These are phyloP conservation scores for Hydractinia symbiolongicarpus DNA, from an alignment of 30 jellyfish, hydroid and myxozoan genomes.

Conservation along the genomic window DNA sequence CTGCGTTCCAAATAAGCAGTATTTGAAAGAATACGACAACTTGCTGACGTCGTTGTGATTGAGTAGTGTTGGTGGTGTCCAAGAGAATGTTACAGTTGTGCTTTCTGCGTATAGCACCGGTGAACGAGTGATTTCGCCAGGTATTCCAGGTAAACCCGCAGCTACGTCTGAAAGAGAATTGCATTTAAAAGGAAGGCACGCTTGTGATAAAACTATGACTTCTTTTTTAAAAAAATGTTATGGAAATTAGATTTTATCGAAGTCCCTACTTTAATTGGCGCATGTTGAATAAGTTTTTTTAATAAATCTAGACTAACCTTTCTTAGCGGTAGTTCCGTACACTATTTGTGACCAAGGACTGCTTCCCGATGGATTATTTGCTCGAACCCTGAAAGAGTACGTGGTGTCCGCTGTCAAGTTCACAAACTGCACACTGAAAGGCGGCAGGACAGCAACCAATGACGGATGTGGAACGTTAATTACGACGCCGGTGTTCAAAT, in stretches of 20 bases:
- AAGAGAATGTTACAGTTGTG: background rate
- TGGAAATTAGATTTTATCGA: no score
- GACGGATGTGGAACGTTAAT: background rate
- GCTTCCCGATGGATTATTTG: constrained; percentile 6
- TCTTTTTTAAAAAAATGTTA: background rate
- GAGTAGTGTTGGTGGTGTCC: background rate
- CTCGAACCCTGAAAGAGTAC: background rate
- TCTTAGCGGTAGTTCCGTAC: no score
- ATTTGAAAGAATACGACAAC: background rate
- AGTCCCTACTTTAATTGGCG: no score
- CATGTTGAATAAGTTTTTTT: no score
- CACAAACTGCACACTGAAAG: background rate
- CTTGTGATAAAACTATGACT: no score
- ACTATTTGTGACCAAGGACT: background rate
- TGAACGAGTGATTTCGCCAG: background rate
- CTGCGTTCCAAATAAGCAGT: background rate
- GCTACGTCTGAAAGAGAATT: background rate
- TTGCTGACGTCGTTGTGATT: background rate
- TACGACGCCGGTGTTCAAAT: background rate
- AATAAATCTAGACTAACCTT: no score
- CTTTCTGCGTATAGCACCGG: constrained; percentile 1
- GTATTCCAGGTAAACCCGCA: background rate
- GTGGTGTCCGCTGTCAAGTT: background rate
- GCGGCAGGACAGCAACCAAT: background rate
- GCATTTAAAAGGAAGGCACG: no score